Base-by-base conservation (phyloP, 1,140 invertebrate genomes). In the Drosophila kepulauana region DNA sequence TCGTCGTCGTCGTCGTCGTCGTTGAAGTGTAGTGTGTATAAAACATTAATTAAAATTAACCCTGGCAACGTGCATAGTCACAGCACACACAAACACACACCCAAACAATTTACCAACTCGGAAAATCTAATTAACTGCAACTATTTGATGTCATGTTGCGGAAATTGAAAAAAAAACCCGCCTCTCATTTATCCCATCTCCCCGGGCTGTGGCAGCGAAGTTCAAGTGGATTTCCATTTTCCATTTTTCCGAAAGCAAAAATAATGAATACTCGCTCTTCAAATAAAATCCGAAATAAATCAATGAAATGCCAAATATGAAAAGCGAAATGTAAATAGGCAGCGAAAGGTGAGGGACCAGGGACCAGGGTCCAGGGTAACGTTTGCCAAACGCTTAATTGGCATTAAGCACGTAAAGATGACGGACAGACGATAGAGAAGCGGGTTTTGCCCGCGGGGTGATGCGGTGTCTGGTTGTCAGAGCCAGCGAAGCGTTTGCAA, bases 291-390 rank as follows among this genome's bases (percentile, higher is more conserved):
- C 49, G 25, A 30, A 10, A n/a, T n/a, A 56, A 33, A 33, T 81
- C 78, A 89, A 75, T 88, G 65, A 78, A 84, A 75, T 71, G 85
- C 74, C 52, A 81, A 88, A 89, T 78, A 84, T 89, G 57, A 81
- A 85, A 79, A 77, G 45, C 51, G 67, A 73, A 82, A 75, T 80
- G 77, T 71, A 82, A 88, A 82, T 69, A 70, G 28, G 28, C 10
- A 15, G 20, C 20, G 20, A 25, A 15, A 38, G 48, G 13, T 35
- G 13, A 13, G 25, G 35, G 13, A 11, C 41, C 41, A 3, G 20
- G 54, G 49, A 62, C 35, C 8, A 46, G 35, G 62, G 45, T 35
- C 16, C 28, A 6, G 56, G 82, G 63, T 79, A 75, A 49, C 69
- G 58, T 74, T 79, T 63, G 79, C 62, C 68, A 65, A 88, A 75